Percentiles rank a stretch among this genome's conserved stretches.
Conservation (phyloP, 2,113 vertebrate species). For the Peromyscus leucopus region DNA sequence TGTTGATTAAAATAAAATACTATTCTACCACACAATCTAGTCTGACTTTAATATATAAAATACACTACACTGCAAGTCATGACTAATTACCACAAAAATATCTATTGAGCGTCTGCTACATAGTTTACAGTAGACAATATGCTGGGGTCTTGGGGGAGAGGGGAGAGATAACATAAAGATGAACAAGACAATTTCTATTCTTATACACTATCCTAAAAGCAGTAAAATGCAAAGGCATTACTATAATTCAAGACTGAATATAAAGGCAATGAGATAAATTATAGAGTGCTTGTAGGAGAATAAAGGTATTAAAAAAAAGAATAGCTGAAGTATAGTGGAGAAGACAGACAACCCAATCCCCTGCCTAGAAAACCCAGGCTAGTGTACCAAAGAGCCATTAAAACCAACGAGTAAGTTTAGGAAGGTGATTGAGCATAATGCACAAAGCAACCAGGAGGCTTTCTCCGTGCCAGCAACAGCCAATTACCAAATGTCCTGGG, state of each 20-base stretch:
- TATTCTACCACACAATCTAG: conserved; percentile 1
- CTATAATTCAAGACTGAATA: conserved; percentile 56
- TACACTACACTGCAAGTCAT: background rate
- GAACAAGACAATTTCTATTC: conserved; percentile 71
- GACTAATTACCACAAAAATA: conserved; percentile 47
- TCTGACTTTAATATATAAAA: conserved; percentile 42
- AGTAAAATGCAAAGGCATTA: conserved; percentile 65
- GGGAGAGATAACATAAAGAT: conserved; percentile 33
- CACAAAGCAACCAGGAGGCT: background rate
- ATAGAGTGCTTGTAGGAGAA: conserved; percentile 8
- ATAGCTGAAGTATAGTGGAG: conserved; percentile 6
- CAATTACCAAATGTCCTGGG: conserved; percentile 56
- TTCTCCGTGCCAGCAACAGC: background rate
- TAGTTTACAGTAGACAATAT: conserved; percentile 37
- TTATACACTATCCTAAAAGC: conserved; percentile 54
- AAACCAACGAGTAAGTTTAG: conserved; percentile 10
- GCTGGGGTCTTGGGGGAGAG: background rate
- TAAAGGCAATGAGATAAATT: conserved; percentile 63
- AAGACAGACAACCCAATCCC: conserved; percentile 33
- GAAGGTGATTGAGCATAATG: conserved; percentile 10
- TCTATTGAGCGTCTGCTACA: conserved; percentile 55
- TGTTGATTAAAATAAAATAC: conserved; percentile 26
- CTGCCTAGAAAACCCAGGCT: conserved; percentile 23
- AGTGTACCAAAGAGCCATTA: conserved; percentile 44
- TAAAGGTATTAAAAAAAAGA: conserved; percentile 28